phyloP scores from a whole-genome alignment of 1,140 invertebrate species.

The Stegodyphus mimosarum region DNA sequence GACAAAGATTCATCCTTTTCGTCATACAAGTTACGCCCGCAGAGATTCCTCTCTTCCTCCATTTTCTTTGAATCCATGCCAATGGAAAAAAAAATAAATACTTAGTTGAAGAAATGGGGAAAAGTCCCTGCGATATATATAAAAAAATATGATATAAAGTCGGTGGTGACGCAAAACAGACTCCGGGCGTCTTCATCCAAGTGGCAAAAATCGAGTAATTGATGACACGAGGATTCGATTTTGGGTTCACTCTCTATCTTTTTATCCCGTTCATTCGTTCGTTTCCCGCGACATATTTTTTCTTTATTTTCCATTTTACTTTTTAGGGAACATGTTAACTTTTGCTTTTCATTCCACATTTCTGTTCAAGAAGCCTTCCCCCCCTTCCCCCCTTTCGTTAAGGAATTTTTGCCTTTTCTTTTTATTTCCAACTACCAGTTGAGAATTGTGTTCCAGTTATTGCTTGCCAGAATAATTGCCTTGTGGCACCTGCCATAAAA shows the following conservation, averaged over 20 bases:
- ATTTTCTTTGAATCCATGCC: constrained; percentile 39
- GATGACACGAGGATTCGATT: constrained; percentile 59
- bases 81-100: constrained; percentile 46
- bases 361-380: no score
- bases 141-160: constrained; percentile 59
- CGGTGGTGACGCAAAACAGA: constrained; percentile 57
- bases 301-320: constrained; percentile 20
- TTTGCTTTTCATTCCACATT: no score
- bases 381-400: no score
- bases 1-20: background rate
- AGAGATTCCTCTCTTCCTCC: background rate
- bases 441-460: no score
- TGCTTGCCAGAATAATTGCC: no score
- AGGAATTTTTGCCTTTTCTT: no score
- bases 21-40: no score
- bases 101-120: background rate
- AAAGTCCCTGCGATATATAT: background rate
- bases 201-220: constrained; percentile 61
- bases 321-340: background rate
- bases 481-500: no score
- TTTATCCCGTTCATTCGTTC: constrained; percentile 55
- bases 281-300: constrained; percentile 16
- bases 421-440: no score
- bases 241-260: constrained; percentile 51
- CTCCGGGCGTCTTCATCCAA: constrained; percentile 50